phyloP scores from a whole-genome alignment of 2,797 vertebrate genomes.

The Anomalospiza imberbis region DNA sequence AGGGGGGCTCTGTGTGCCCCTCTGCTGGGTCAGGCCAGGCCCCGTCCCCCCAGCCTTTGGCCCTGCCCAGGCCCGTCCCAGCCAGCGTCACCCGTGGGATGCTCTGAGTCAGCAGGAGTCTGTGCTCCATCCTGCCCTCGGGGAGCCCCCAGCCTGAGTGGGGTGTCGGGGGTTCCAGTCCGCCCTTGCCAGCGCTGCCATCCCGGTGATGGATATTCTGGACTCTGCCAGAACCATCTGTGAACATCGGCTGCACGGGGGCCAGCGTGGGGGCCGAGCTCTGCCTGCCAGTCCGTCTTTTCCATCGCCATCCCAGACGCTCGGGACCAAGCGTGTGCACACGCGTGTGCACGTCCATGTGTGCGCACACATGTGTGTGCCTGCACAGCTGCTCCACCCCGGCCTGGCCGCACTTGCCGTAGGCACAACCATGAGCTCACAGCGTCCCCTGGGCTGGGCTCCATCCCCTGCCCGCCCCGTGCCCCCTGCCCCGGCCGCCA shows the following conservation, averaged over 20 bases:
- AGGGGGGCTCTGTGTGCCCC: background rate
- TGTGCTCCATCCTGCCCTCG: background rate
- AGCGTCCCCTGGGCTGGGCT: background rate
- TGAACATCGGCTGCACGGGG: fast-evolving
- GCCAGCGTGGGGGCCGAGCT: fast-evolving
- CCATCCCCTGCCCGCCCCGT: background rate
- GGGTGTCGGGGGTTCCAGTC: fast-evolving
- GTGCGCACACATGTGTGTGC: background rate
- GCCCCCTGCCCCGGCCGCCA: background rate
- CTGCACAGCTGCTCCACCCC: background rate
- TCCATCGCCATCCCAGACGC: fast-evolving
- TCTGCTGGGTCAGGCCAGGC: background rate
- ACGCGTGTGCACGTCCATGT: background rate
- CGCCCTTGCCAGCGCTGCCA: background rate
- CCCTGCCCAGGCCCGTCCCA: background rate
- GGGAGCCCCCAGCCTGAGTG: background rate
- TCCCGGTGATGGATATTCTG: background rate
- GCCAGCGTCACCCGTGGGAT: background rate
- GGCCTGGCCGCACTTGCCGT: background rate
- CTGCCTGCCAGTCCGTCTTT: background rate
- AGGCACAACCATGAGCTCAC: background rate
- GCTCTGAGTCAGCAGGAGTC: conserved; percentile 1
- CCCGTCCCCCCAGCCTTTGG: background rate
- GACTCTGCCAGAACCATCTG: background rate
- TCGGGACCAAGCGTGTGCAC: background rate